Evolutionary conservation across 2,113 vertebrate species (phyloP), one percentile per base, ranked within the genome.

Genomic region (Sterrhoptilus dennistouni): DNA sequence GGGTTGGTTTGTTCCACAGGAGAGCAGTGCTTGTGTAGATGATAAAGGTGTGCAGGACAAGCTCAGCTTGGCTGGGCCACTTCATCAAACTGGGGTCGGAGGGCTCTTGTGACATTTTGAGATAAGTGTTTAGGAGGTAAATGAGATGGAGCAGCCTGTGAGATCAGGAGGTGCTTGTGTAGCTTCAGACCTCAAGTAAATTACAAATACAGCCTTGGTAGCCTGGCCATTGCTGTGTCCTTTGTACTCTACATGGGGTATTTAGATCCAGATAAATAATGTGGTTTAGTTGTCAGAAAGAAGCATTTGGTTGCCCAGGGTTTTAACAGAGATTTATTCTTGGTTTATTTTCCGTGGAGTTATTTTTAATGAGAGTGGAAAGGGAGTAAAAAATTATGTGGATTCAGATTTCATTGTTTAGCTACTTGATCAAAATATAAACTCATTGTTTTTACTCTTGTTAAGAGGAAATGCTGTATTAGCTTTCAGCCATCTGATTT

Each of bases 371-470:
- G 90, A 74, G 79, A 86, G 40, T 74, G 90, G 95, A 93, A 93
- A 79, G 49, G 25, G 90, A 93, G 88, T 89, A 95, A 76, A 90
- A 88, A 95, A 94, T 92, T 49, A 66, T 60, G 95, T 77, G 92
- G 93, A 47, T 87, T 94, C 90, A 64, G 60, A 81, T 96, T 92
- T 93, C 88, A 84, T 78, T 90, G 90, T 93, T 89, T 90, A 83
- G 79, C 88, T 86, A 44, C 83, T 93, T 92, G 80, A 95, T 96
- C 90, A 95, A 96, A 93, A 93, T 86, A 70, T 66, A 90, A 95
- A 96, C 76, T 56, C 3, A 2, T 64, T 94, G 76, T 92, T 95
- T 77, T 68, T 89, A 38, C 75, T 75, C 64, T 74, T 60, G 76
- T 82, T 71, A 89, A 81, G 53, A 65, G 60, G 75, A 83, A 93